A percentile compares a stretch with the other conserved stretches of the same genome.
Conservation (phyloP, 2,797 vertebrate species). For the Parotocinclus haroldoi region DNA sequence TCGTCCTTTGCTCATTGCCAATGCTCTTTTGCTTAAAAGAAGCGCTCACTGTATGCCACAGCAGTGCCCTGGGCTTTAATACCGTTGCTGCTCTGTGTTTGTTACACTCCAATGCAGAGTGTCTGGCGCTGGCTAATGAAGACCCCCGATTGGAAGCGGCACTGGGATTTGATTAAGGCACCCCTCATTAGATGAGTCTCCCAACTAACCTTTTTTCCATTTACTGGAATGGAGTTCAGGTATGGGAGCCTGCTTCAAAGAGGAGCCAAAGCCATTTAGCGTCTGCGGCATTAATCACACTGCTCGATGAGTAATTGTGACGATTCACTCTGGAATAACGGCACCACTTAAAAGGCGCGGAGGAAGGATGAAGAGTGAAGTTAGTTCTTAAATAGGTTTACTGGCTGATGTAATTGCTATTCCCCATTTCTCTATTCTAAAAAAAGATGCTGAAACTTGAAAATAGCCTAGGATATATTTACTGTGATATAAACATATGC, state of each 20-base stretch:
- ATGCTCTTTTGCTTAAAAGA: constrained; percentile 40
- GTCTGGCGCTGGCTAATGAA: constrained; percentile 30
- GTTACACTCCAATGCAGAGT: constrained; percentile 29
- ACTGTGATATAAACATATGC: not conserved
- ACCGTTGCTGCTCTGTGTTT: constrained; percentile 29
- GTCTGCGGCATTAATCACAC: constrained; percentile 34
- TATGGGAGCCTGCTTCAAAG: constrained; percentile 40
- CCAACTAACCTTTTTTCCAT: constrained; percentile 41
- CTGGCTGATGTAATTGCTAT: constrained; percentile 42
- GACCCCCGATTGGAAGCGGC: constrained; percentile 19
- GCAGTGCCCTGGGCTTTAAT: constrained; percentile 30
- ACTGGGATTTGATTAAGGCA: constrained; percentile 43
- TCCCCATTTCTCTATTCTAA: constrained; percentile 40
- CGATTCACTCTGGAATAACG: constrained; percentile 29
- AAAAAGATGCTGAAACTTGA: constrained; percentile 50
- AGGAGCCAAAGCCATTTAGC: constrained; percentile 27
- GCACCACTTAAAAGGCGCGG: constrained; percentile 38
- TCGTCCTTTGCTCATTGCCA: constrained; percentile 49
- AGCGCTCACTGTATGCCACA: constrained; percentile 2
- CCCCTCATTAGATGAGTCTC: constrained; percentile 40
- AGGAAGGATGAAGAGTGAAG: constrained; percentile 35
- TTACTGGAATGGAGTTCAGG: constrained; percentile 38
- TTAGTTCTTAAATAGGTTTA: constrained; percentile 48
- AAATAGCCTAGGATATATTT: constrained; percentile 18
- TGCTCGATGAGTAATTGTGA: constrained; percentile 33